Base-by-base conservation (phyloP, 2,888 invertebrate genomes). In the Heteromyza rotundicornis region DNA sequence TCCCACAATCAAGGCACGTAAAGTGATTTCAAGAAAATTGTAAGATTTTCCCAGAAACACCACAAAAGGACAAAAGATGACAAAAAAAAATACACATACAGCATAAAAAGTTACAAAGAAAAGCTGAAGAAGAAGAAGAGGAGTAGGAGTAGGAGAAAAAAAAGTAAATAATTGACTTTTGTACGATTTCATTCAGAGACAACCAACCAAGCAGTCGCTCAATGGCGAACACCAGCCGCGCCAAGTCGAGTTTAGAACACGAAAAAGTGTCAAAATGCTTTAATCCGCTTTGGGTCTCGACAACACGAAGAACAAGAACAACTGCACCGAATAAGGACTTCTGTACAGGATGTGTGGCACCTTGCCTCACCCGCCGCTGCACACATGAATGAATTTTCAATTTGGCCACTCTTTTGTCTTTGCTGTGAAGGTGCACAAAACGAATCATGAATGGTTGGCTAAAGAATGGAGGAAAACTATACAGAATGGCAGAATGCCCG, bases 161-260 rank as follows among this genome's bases (percentile, higher is more conserved):
- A 75, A 72, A 70, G 66, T 70, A 71, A 70, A 73, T 80, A 80
- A 78, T 78, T 78, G 80, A 80, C 78, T 79, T 78, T 78, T 77
- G 74, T 73, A 50, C 60, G 64, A 64, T 66, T 68, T 63, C 62
- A 66, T 64, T 64, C 60, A 66, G 47, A 55, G 59, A 66, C 64
- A 49, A 64, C 64, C 68, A 67, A 68, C 70, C 44, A 60, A 51
- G 58, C 51, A 49, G 22, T 50, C 14, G 47, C 71, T 75, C 66
- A 71, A 72, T 72, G 77, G 67, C 65, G 67, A 68, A 76, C 76
- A 60, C 66, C 66, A 63, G 62, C 65, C 52, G 65, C 51, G 61
- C 61, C 36, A 36, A 40, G 52, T 36, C 27, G 19, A 19, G 57
- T 65, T 68, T 70, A 74, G 73, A 77, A 72, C 71, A 72, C 66